These are phyloP conservation scores for Calameuta idolon DNA, from an alignment of 2,888 invertebrate genomes.

Conservation along the genomic window DNA sequence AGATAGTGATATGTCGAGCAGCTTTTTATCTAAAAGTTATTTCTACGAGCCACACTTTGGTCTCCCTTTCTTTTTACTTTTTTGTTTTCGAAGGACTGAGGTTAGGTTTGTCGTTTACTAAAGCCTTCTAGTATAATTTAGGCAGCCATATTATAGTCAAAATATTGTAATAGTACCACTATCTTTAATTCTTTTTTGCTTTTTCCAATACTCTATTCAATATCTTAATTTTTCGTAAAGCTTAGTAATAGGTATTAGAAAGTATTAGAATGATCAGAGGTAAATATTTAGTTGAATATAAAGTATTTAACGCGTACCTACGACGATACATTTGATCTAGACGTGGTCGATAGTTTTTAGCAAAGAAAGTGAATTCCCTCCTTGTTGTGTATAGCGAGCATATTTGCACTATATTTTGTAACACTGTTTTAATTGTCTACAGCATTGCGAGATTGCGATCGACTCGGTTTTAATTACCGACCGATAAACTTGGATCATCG, in stretches of 20 bases:
- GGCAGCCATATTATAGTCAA: slow-evolving; percentile 41
- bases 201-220: neutral
- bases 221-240: slow-evolving; percentile 3
- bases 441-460: slow-evolving; percentile 33
- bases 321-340: slow-evolving; percentile 26
- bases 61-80: neutral
- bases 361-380: slow-evolving; percentile 40
- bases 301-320: slow-evolving; percentile 29
- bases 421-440: slow-evolving; percentile 56
- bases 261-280: neutral
- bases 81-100: neutral
- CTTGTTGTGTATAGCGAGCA: slow-evolving; percentile 58
- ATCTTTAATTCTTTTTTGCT: neutral
- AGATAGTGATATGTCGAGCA: slow-evolving; percentile 43
- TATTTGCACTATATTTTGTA: slow-evolving; percentile 64
- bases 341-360: slow-evolving; percentile 16
- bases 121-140: slow-evolving; percentile 38
- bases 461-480: slow-evolving; percentile 22
- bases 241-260: neutral
- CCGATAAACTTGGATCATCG: slow-evolving; percentile 32
- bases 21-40: slow-evolving; percentile 40
- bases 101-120: slow-evolving; percentile 24
- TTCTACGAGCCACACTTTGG: neutral
- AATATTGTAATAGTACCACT: slow-evolving; percentile 4
- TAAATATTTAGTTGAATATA: neutral